A percentile compares a stretch with the other conserved stretches of the same genome.
phyloP scores from a whole-genome alignment of 2,888 invertebrate genomes.

The Rhabditoides inermis region DNA sequence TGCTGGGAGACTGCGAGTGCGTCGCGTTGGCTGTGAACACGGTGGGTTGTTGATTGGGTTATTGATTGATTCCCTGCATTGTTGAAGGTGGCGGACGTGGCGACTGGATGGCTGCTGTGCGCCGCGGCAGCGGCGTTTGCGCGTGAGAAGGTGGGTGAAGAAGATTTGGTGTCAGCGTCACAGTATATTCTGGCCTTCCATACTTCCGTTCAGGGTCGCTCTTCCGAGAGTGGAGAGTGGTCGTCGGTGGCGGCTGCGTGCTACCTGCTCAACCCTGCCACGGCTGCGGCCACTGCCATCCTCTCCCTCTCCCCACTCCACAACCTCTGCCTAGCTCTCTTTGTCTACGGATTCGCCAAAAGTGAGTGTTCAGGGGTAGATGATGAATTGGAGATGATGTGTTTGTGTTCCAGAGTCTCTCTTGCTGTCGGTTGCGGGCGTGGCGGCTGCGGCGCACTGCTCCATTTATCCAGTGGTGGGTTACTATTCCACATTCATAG shows the following conservation, averaged over 20 bases:
- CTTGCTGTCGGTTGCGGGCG: too few species aligned
- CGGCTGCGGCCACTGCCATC: slow-evolving; percentile 35
- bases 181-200: not conserved
- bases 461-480: too few species aligned
- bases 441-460: too few species aligned
- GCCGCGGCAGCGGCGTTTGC: slow-evolving; percentile 6
- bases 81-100: slow-evolving; percentile 9
- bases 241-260: not conserved
- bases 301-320: slow-evolving; percentile 32
- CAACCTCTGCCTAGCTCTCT: slow-evolving; percentile 26
- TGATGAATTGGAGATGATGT: not conserved
- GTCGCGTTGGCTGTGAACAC: too few species aligned
- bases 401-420: too few species aligned
- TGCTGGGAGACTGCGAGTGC: too few species aligned
- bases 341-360: slow-evolving; percentile 13
- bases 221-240: not conserved
- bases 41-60: too few species aligned
- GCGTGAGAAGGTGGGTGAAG: not conserved
- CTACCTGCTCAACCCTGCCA: slow-evolving; percentile 45
- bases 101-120: slow-evolving; percentile 5
- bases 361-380: slow-evolving; percentile 8
- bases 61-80: too few species aligned
- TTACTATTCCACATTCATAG: too few species aligned
- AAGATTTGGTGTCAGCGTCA: not conserved
- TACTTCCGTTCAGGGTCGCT: not conserved